Base-by-base conservation (phyloP, 2,888 invertebrate species). In the Dryadula phaetusa region DNA sequence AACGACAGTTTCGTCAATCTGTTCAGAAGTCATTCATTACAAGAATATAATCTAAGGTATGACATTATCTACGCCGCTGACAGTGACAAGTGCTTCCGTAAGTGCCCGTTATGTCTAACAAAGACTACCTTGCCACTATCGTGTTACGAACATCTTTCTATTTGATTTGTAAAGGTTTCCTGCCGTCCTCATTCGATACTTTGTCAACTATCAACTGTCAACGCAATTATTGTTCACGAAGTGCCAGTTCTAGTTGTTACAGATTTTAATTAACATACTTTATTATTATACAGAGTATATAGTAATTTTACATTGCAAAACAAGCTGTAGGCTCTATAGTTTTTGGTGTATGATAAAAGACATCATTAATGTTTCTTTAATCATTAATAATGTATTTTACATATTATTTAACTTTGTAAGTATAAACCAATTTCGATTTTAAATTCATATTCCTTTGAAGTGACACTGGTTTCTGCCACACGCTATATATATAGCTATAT, bases 61-160 rank as follows among this genome's bases (percentile, higher is more conserved):
- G 46, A 60, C 28, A 49, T 49, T 62, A 64, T 67, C 64, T 67
- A 67, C 12, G 10, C 46, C 7, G n/a, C 12, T 53, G 88, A 88
- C 88, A 88, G 78, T 89, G 90, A 90, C 88, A 87, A 87, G 90
- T 87, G 85, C 79, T 89, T 91, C 91, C 90, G 90, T 85, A 84
- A 87, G 82, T 83, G 84, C 81, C 85, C 80, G 87, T 85, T 84
- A 84, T 81, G 78, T 76, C 76, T 82, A 82, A 91, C 90, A 91
- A 90, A 84, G 80, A 81, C 74, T 80, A 84, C 85, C 85, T 85
- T 80, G 84, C 75, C 78, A 85, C 85, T 87, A 89, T 88, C 86
- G 79, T 79, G 82, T 85, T 84, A 83, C 83, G 73, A 81, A 77
- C 76, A 79, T 81, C 80, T 84, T 84, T 86, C 83, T 84, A 77